A percentile compares a stretch with the other conserved stretches of the same genome.
Evolutionary conservation across 2,888 invertebrate species (phyloP).

Genomic region (Xylota sylvarum): DNA sequence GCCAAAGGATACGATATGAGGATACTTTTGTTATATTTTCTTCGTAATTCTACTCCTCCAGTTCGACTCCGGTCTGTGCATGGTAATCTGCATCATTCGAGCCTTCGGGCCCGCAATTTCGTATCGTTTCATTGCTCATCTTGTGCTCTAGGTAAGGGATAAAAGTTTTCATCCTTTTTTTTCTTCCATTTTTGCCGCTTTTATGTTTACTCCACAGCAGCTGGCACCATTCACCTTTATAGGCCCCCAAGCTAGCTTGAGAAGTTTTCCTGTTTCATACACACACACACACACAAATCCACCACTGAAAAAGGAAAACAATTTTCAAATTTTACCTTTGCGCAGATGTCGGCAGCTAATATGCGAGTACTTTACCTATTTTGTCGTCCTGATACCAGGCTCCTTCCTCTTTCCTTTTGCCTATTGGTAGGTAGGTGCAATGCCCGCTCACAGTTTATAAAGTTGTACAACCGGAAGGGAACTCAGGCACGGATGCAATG

Average conservation of each 20-base stretch:
- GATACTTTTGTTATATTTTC: slow-evolving; percentile 31
- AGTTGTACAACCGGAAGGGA: slow-evolving; percentile 71
- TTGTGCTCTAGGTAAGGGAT: slow-evolving; percentile 16
- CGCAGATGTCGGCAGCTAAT: slow-evolving; percentile 71
- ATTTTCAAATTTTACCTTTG: slow-evolving; percentile 49
- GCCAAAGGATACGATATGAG: slow-evolving; percentile 51
- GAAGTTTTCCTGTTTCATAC: slow-evolving; percentile 39
- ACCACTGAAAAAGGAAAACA: slow-evolving; percentile 32
- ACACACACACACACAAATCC: slow-evolving; percentile 10
- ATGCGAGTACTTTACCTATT: slow-evolving; percentile 47
- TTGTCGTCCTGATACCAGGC: slow-evolving; percentile 43
- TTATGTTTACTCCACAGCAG: slow-evolving; percentile 38
- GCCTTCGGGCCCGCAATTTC: slow-evolving; percentile 59
- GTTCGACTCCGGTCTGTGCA: slow-evolving; percentile 34
- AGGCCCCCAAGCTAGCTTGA: slow-evolving; percentile 35
- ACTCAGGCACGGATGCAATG: slow-evolving; percentile 63
- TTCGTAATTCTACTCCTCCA: background rate
- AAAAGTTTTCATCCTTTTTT: slow-evolving; percentile 48
- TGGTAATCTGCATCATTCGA: slow-evolving; percentile 57
- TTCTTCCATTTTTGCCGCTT: slow-evolving; percentile 29
- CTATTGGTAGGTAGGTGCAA: slow-evolving; percentile 56
- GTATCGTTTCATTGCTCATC: slow-evolving; percentile 68
- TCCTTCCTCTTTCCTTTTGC: slow-evolving; percentile 36
- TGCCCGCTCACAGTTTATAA: slow-evolving; percentile 69
- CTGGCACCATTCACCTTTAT: slow-evolving; percentile 61